phyloP scores from a whole-genome alignment of 2,113 vertebrate genomes.

The Nycticryphes semicollaris region DNA sequence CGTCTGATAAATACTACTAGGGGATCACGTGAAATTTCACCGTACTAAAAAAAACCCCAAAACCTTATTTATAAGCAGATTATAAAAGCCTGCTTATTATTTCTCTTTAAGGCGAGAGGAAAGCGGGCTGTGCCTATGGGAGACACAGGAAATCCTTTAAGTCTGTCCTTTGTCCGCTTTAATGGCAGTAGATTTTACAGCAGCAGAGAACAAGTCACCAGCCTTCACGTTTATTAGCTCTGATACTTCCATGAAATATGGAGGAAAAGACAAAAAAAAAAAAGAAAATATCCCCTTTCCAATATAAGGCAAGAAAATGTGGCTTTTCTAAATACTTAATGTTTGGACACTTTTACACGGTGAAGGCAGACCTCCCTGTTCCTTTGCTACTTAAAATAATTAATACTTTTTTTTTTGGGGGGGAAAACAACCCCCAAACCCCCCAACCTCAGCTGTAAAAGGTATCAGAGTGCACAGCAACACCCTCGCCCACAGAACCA shows the following conservation, averaged over 20 bases:
- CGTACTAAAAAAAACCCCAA: neutral
- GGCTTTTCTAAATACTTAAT: neutral
- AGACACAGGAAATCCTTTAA: slow-evolving; percentile 52
- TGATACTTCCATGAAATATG: slow-evolving; percentile 3
- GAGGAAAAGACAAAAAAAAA: neutral
- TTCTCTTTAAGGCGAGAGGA: slow-evolving; percentile 39
- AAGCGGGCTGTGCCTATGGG: neutral
- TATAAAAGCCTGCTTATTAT: neutral
- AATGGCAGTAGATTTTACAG: slow-evolving; percentile 36
- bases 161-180: slow-evolving; percentile 49
- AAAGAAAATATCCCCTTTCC: neutral
- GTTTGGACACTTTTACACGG: neutral
- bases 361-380: neutral
- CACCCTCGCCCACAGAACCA: neutral
- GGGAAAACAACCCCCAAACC: no score
- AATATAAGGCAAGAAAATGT: neutral
- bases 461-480: neutral
- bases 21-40: neutral
- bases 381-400: neutral
- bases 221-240: slow-evolving; percentile 17
- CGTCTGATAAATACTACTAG: neutral
- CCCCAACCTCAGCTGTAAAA: neutral
- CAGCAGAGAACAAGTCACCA: neutral
- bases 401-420: neutral
- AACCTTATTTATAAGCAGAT: neutral